Evolutionary conservation across 2,797 vertebrate species (phyloP), one percentile per base, ranked within the genome.

Genomic region (Diplodus puntazzo): DNA sequence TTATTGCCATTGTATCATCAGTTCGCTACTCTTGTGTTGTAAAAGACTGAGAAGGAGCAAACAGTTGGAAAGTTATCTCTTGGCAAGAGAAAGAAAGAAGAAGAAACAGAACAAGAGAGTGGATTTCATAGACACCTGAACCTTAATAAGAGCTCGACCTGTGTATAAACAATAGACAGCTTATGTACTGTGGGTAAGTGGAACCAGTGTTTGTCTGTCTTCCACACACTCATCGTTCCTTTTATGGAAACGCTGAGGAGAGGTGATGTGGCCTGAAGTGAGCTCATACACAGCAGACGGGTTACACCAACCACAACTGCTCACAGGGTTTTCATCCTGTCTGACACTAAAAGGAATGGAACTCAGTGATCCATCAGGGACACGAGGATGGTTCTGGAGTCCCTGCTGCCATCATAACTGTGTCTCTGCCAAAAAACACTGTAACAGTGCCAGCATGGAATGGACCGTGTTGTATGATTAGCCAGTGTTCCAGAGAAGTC

Each of bases 241-340:
- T 74, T 25, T 57, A 25, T 1, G 46, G 54, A 59, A 73, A 45
- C 9, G 14, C 7, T 59, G 13, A 59, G 53, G 18, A 55, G 75
- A 54, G 1, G 0, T 58, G 52, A 43, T 11, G 18, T 45, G 30
- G 23, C 61, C 53, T 52, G 14, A 39, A 14, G 25, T 54, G 66
- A 43, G 49, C 34, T 53, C 50, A 13, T 21, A 27, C 60, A 14
- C n/a, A 50, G 16, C 27, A 34, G 48, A 62, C 20, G 1, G 6
- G 27, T 55, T 39, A 13, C 10, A 73, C 11, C 1, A 55, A 21
- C 11, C 39, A 48, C 3, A 62, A 1, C 0, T 52, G 12, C 21
- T 53, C 14, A 45, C 3, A 52, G 11, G 14, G 2, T 21, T 34
- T 65, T 63, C 21, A 10, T 10, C 42, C 13, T n/a, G 39, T 60